phyloP scores from a whole-genome alignment of 1,140 invertebrate species.

The Bombus sylvicola region DNA sequence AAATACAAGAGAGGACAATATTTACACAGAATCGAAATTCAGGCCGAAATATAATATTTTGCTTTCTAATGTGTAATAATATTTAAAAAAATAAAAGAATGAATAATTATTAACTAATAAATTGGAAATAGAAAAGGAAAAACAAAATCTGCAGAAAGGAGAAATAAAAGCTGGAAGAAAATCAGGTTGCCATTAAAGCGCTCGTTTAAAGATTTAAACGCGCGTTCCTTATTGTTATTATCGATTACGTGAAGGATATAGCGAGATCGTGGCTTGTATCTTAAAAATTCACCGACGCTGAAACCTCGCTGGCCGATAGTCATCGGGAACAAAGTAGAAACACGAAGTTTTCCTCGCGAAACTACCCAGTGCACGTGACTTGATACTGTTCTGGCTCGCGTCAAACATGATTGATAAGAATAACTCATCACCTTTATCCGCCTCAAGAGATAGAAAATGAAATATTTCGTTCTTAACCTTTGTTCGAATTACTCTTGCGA shows the following conservation, averaged over 20 bases:
- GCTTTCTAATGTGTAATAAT: background rate
- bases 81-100: too few relatives aligned
- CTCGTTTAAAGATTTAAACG: background rate
- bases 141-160: too few relatives aligned
- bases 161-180: background rate
- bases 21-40: background rate
- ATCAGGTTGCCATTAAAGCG: background rate
- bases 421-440: background rate
- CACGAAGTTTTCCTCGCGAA: conserved; percentile 12
- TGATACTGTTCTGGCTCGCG: background rate
- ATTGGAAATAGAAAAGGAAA: too few relatives aligned
- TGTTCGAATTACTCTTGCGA: background rate
- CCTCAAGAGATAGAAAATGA: background rate
- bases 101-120: too few relatives aligned
- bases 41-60: background rate
- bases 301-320: conserved; percentile 1
- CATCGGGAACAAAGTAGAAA: conserved; percentile 6
- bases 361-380: background rate
- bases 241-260: background rate
- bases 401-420: conserved; percentile 33
- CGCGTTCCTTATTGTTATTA: background rate
- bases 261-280: conserved; percentile 3
- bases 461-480: background rate
- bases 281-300: conserved; percentile 30
- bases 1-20: background rate